phyloP scores from a whole-genome alignment of 2,888 invertebrate genomes.

The Phortica magna region DNA sequence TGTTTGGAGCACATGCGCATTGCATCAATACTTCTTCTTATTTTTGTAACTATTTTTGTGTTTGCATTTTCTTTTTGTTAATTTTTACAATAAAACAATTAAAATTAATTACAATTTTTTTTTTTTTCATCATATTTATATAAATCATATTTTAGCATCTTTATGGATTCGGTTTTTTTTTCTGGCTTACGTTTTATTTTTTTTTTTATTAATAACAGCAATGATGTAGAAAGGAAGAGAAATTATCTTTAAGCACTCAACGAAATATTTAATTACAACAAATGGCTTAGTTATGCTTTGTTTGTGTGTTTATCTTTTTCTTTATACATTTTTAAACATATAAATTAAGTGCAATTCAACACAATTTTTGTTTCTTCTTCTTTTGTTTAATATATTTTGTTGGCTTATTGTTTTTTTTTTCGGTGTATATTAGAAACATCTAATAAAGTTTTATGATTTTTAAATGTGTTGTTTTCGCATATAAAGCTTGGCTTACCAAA shows the following conservation, averaged over 20 bases:
- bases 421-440: constrained; percentile 24
- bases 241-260: neutral
- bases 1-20: constrained; percentile 8
- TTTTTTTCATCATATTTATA: constrained; percentile 40
- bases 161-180: constrained; percentile 47
- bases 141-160: constrained; percentile 50
- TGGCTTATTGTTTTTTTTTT: constrained; percentile 9
- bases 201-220: constrained; percentile 12
- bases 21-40: constrained; percentile 39
- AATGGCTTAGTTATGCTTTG: constrained; percentile 24
- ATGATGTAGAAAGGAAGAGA: neutral
- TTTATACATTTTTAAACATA: constrained; percentile 23
- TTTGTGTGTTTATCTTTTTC: constrained; percentile 27
- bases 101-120: constrained; percentile 21
- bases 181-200: constrained; percentile 14
- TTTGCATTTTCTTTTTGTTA: constrained; percentile 38
- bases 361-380: constrained; percentile 18
- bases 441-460: constrained; percentile 32
- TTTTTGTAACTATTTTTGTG: neutral
- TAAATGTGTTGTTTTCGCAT: constrained; percentile 30
- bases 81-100: constrained; percentile 33
- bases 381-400: constrained; percentile 17
- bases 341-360: constrained; percentile 33
- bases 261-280: constrained; percentile 18
- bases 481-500: constrained; percentile 37